Conservation (phyloP, 2,888 invertebrate species). For the Caenorhabditis becei region DNA sequence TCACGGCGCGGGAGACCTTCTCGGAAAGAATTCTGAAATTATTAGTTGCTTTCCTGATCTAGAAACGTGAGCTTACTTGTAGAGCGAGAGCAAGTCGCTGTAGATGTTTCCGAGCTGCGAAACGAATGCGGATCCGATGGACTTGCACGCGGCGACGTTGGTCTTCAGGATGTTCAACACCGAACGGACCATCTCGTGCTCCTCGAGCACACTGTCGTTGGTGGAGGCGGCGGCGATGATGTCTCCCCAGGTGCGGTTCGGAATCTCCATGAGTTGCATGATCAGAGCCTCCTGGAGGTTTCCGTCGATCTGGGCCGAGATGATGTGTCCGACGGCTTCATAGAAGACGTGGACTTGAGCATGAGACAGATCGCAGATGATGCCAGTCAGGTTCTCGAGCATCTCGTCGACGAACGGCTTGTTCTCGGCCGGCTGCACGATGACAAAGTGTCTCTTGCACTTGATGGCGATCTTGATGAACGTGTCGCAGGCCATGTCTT, state of each 20-base stretch:
- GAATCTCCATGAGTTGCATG: constrained; percentile 96
- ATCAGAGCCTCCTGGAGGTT: constrained; percentile 92
- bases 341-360: constrained; percentile 99
- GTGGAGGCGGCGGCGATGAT: constrained; percentile 91
- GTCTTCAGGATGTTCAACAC: constrained; percentile 98
- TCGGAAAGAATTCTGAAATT: constrained; percentile 86
- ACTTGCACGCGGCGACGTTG: constrained; percentile 98
- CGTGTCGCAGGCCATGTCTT: constrained; percentile 99
- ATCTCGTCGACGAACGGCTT: constrained; percentile 99
- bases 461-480: constrained; percentile 99
- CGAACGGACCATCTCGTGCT: constrained; percentile 93
- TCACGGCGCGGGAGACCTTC: constrained; percentile 94
- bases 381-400: constrained; percentile 93
- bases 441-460: constrained; percentile 97
- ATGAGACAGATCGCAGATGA: constrained; percentile 98
- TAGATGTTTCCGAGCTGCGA: constrained; percentile 90
- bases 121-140: constrained; percentile 96
- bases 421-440: constrained; percentile 92
- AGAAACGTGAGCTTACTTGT: constrained; percentile 85
- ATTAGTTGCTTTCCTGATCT: background rate
- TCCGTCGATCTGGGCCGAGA: constrained; percentile 88
- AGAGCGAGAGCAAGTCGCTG: constrained; percentile 98
- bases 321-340: constrained; percentile 99
- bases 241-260: constrained; percentile 99
- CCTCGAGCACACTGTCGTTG: constrained; percentile 81